Percentiles rank a stretch among this genome's conserved stretches.
phyloP scores from a whole-genome alignment of 2,113 vertebrate genomes.

The Fukomys damarensis region DNA sequence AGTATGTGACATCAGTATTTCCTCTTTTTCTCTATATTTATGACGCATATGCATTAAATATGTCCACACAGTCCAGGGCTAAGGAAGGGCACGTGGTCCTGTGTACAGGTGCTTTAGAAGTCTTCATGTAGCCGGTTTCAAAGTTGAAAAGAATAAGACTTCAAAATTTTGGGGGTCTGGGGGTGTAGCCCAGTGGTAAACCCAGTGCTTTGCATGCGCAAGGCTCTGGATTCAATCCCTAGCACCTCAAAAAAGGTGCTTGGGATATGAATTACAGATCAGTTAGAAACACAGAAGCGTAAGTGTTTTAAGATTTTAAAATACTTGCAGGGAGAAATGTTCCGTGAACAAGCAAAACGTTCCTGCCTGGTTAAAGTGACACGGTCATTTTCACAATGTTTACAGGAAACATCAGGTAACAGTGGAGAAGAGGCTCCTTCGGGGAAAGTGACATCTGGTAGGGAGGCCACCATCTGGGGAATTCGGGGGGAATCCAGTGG shows the following conservation, averaged over 20 bases:
- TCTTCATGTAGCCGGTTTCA: neutral
- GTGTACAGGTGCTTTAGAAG: neutral
- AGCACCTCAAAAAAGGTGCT: neutral
- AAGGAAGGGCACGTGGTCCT: neutral
- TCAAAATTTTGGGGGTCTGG: neutral
- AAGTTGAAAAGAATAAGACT: constrained; percentile 11
- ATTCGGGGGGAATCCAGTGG: neutral
- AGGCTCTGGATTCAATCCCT: neutral
- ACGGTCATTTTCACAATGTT: constrained; percentile 7
- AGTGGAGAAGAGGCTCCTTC: neutral
- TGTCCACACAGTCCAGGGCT: neutral
- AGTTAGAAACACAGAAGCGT: neutral
- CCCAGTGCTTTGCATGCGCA: neutral
- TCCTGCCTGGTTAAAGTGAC: neutral
- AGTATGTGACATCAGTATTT: neutral
- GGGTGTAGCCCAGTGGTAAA: neutral
- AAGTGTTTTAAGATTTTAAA: neutral
- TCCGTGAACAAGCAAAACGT: neutral
- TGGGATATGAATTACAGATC: neutral
- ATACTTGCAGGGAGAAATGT: neutral
- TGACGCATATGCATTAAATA: neutral
- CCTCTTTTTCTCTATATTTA: neutral
- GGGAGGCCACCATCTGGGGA: neutral
- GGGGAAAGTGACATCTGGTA: neutral
- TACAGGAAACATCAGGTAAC: neutral